phyloP scores from a whole-genome alignment of 2,113 vertebrate genomes.

The Brachionichthys hirsutus region DNA sequence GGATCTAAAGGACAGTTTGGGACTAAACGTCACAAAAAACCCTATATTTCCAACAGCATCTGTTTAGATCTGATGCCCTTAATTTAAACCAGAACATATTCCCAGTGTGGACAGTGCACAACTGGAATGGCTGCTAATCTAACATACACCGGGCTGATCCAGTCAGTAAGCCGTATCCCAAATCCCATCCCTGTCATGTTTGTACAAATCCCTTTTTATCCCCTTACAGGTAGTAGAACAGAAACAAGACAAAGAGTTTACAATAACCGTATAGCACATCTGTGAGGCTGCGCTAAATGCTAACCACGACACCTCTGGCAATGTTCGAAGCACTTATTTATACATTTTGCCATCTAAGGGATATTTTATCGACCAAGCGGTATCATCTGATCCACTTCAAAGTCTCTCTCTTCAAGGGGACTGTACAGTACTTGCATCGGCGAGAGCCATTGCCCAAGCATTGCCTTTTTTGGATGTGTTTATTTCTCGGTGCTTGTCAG shows the following conservation, averaged over 20 bases:
- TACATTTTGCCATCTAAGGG: too few relatives aligned
- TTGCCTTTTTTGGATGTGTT: constrained; percentile 76
- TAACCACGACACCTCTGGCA: too few relatives aligned
- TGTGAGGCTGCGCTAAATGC: too few relatives aligned
- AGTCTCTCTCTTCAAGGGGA: constrained; percentile 4
- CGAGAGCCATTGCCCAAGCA: constrained; percentile 36
- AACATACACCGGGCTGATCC: constrained; percentile 12
- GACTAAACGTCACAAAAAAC: constrained; percentile 19
- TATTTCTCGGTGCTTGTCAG: constrained; percentile 61
- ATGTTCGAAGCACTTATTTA: too few relatives aligned
- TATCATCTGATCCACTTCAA: too few relatives aligned
- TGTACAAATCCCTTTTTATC: background rate
- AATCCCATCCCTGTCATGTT: too few relatives aligned
- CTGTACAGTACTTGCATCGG: constrained; percentile 21
- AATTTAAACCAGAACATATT: constrained; percentile 48
- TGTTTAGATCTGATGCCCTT: constrained; percentile 45
- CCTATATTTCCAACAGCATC: constrained; percentile 27
- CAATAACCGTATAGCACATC: too few relatives aligned
- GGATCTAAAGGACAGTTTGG: constrained; percentile 29
- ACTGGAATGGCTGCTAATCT: constrained; percentile 47
- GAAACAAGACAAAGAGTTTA: background rate
- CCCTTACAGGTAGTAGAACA: background rate
- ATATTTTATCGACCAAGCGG: too few relatives aligned
- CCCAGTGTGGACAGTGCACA: constrained; percentile 13
- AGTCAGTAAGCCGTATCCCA: too few relatives aligned